These are phyloP conservation scores for Drosophila aldrichi DNA, from an alignment of 2,888 invertebrate species.

Conservation along the genomic window DNA sequence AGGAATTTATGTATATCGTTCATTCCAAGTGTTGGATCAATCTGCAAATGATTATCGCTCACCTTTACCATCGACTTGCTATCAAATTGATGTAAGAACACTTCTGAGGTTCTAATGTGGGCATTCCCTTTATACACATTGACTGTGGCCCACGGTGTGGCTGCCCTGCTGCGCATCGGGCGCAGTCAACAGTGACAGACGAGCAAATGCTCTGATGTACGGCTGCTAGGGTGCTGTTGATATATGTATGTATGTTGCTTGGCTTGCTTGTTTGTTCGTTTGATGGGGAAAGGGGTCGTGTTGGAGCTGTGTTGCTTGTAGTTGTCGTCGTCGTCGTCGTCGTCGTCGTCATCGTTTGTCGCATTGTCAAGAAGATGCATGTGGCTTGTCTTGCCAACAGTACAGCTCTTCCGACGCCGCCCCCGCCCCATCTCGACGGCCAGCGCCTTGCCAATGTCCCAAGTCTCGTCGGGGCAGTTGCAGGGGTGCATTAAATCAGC, in stretches of 20 bases:
- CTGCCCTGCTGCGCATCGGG: constrained; percentile 52
- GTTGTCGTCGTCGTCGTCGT: constrained; percentile 69
- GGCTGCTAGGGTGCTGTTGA: constrained; percentile 68
- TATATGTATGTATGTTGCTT: constrained; percentile 80
- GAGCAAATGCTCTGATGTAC: constrained; percentile 81
- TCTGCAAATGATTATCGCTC: neutral
- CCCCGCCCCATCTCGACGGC: constrained; percentile 11
- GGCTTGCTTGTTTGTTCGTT: constrained; percentile 72
- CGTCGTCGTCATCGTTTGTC: constrained; percentile 77
- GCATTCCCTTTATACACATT: neutral
- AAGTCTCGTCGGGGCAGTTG: constrained; percentile 49
- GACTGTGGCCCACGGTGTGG: constrained; percentile 42
- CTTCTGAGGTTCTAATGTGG: neutral
- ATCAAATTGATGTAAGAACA: neutral
- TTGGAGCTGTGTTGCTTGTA: constrained; percentile 59
- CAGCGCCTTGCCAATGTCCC: constrained; percentile 33
- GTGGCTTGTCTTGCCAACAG: constrained; percentile 79
- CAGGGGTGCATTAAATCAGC: constrained; percentile 79
- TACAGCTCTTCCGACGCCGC: constrained; percentile 24
- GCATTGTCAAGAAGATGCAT: constrained; percentile 82
- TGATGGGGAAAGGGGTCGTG: neutral
- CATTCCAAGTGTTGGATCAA: neutral
- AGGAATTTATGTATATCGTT: too few relatives aligned
- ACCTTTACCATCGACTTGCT: neutral
- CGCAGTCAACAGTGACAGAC: constrained; percentile 82